phyloP scores from a whole-genome alignment of 2,888 invertebrate species.

The Cataglyphis rosenhaueri region DNA sequence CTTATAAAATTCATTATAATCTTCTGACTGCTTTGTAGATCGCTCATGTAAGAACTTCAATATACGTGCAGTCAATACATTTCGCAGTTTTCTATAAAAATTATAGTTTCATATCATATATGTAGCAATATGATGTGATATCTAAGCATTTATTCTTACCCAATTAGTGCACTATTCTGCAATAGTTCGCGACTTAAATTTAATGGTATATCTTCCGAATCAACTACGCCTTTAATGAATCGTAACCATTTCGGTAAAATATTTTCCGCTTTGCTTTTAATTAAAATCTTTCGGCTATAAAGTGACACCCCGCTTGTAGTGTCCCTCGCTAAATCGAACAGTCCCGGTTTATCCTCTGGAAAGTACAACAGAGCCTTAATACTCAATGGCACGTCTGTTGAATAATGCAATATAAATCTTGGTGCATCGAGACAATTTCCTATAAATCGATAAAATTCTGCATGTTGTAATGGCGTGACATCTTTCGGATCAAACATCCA shows the following conservation, averaged over 20 bases:
- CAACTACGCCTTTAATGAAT: conserved; percentile 98
- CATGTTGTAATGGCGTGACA: conserved; percentile 94
- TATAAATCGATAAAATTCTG: conserved; percentile 96
- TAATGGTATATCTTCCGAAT: conserved; percentile 99
- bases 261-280: conserved; percentile 96
- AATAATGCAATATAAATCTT: conserved; percentile 96
- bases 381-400: conserved; percentile 96
- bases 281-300: conserved; percentile 96
- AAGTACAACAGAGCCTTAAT: conserved; percentile 96
- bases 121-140: conserved; percentile 17
- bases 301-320: conserved; percentile 94
- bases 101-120: neutral
- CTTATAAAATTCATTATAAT: conserved; percentile 94
- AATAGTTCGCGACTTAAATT: conserved; percentile 98
- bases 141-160: conserved; percentile 86
- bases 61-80: conserved; percentile 93
- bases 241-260: conserved; percentile 97
- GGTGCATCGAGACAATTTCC: conserved; percentile 95
- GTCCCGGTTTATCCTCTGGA: conserved; percentile 96
- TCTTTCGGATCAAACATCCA: conserved; percentile 97
- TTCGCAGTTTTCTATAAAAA: conserved; percentile 90
- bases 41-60: conserved; percentile 94
- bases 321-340: conserved; percentile 96
- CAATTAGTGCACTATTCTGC: conserved; percentile 96
- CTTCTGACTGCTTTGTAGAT: conserved; percentile 92